Percentiles rank a stretch among this genome's conserved stretches.
Evolutionary conservation across 2,113 vertebrate genomes (phyloP).

Genomic region (Euleptes europaea): DNA sequence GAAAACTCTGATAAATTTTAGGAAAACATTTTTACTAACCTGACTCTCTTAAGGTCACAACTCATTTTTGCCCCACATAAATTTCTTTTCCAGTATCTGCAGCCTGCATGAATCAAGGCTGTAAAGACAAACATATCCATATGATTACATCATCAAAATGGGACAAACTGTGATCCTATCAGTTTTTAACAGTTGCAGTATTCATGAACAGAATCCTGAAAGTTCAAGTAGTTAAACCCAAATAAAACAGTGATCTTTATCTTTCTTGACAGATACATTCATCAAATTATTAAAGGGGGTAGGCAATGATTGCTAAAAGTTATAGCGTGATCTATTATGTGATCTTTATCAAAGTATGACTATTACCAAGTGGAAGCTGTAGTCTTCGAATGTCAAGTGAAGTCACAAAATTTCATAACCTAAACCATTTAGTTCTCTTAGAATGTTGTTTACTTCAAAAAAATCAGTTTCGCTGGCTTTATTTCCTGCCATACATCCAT

Average conservation of each 20-base stretch:
- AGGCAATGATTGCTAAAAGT: constrained; percentile 72
- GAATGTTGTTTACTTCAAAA: constrained; percentile 20
- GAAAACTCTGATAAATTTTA: not conserved
- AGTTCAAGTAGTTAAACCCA: constrained; percentile 70
- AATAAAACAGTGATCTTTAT: constrained; percentile 77
- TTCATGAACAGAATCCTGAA: constrained; percentile 69
- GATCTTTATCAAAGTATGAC: constrained; percentile 68
- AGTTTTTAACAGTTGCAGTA: constrained; percentile 50
- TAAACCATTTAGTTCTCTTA: constrained; percentile 7
- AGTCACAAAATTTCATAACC: constrained; percentile 54
- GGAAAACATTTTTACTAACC: constrained; percentile 28
- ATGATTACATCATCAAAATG: constrained; percentile 56
- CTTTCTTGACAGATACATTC: constrained; percentile 73
- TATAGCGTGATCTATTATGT: constrained; percentile 69
- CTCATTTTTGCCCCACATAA: accelerated
- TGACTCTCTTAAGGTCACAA: constrained; percentile 3
- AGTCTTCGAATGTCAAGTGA: constrained; percentile 68
- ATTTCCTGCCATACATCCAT: not conserved
- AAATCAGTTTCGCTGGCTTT: not conserved
- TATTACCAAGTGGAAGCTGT: constrained; percentile 63
- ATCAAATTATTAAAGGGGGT: constrained; percentile 76
- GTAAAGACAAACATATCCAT: not conserved
- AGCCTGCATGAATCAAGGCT: constrained; percentile 20
- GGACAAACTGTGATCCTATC: constrained; percentile 57
- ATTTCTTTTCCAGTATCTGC: constrained; percentile 24